Conservation (phyloP, 2,888 invertebrate species). For the Cataglyphis albicans region DNA sequence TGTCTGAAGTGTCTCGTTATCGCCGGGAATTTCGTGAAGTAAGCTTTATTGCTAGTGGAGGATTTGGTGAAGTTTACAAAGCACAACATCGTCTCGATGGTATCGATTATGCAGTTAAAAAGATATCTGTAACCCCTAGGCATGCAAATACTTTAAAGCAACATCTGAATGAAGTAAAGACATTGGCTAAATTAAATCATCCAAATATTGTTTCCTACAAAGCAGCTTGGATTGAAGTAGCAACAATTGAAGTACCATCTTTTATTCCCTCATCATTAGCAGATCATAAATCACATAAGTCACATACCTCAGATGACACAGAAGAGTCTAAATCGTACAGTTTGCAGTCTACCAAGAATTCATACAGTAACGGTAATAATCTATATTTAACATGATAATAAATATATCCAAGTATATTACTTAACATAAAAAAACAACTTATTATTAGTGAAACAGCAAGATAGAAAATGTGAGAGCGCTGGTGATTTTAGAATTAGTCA, state of each 20-base stretch:
- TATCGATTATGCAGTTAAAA: slow-evolving; percentile 93
- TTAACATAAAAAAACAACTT: slow-evolving; percentile 34
- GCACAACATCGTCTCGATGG: slow-evolving; percentile 92
- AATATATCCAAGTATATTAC: background rate
- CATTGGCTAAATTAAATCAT: slow-evolving; percentile 92
- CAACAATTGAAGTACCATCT: slow-evolving; percentile 37
- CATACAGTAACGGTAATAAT: slow-evolving; percentile 23
- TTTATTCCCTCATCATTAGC: slow-evolving; percentile 30
- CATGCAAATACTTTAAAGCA: slow-evolving; percentile 89
- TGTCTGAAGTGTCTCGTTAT: slow-evolving; percentile 89
- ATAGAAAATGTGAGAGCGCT: slow-evolving; percentile 26
- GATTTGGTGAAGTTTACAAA: slow-evolving; percentile 92
- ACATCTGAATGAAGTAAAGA: slow-evolving; percentile 92
- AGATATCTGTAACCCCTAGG: slow-evolving; percentile 89
- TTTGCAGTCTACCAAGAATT: background rate
- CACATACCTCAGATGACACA: background rate
- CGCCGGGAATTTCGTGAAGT: slow-evolving; percentile 90
- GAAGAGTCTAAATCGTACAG: slow-evolving; percentile 26
- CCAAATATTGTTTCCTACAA: slow-evolving; percentile 94
- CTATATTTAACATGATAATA: slow-evolving; percentile 19
- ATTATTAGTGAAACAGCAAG: slow-evolving; percentile 6
- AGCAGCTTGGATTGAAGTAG: slow-evolving; percentile 92
- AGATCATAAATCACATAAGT: background rate
- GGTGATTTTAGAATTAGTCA: slow-evolving; percentile 59
- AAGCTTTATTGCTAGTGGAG: slow-evolving; percentile 90